Conservation (phyloP, 2,797 vertebrate species). For the Sebastiscus tertius region DNA sequence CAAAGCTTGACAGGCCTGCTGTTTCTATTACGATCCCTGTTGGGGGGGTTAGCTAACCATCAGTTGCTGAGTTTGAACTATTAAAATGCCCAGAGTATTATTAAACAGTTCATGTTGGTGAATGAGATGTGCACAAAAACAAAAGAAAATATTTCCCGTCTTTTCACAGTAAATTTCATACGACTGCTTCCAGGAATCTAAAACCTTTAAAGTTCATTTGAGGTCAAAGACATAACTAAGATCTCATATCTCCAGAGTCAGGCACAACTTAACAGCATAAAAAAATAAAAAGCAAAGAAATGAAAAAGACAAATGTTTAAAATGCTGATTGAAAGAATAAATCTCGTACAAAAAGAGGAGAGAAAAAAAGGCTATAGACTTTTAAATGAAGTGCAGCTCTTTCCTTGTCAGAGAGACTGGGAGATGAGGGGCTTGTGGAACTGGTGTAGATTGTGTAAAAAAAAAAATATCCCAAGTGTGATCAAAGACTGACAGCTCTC, state of each 20-base stretch:
- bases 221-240: slow-evolving; percentile 62
- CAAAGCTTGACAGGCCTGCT: slow-evolving; percentile 8
- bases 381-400: slow-evolving; percentile 67
- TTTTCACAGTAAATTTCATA: slow-evolving; percentile 14
- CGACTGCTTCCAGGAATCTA: slow-evolving; percentile 23
- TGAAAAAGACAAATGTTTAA: slow-evolving; percentile 48
- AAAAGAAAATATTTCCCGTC: not conserved
- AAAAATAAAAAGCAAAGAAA: slow-evolving; percentile 53
- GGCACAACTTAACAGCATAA: slow-evolving; percentile 82
- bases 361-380: slow-evolving; percentile 43
- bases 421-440: slow-evolving; percentile 59
- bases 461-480: slow-evolving; percentile 55
- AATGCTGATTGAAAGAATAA: slow-evolving; percentile 67
- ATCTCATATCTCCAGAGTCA: slow-evolving; percentile 67
- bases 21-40: not conserved
- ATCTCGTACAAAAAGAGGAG: slow-evolving; percentile 48
- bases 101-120: not conserved
- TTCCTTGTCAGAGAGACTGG: slow-evolving; percentile 55
- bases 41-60: not conserved
- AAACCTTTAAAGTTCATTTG: slow-evolving; percentile 42
- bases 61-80: not conserved
- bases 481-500: slow-evolving; percentile 69
- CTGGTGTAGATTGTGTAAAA: slow-evolving; percentile 53
- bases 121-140: not conserved
- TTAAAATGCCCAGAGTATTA: slow-evolving; percentile 15